Evolutionary conservation across 2,888 invertebrate genomes (phyloP), one percentile per base, ranked within the genome.

Genomic region (Crocallis elinguaria): DNA sequence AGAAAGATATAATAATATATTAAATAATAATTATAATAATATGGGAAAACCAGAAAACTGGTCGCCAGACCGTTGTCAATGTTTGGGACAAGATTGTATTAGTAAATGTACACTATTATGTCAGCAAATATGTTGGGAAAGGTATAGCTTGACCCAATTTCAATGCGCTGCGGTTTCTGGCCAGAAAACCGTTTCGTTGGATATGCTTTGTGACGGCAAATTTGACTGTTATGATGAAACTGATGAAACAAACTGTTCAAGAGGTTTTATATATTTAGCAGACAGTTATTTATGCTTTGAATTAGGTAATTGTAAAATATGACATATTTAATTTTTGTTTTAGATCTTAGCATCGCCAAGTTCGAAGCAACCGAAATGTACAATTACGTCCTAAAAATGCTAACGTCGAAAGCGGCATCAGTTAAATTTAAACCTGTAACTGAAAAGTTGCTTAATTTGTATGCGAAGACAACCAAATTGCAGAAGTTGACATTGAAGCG

Each of bases 151-250:
- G 42, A 60, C 62, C 11, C 71, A 69, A 27, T 85, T 77, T 77
- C 57, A 56, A n/a, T 90, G 90, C 57, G 60, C 71, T 37, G 73
- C 85, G 5, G 49, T 80, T 3, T 70, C 67, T 23, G 71, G 69
- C 0, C 61, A 64, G 0, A 61, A 60, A 9, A 69, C 67, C 35
- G 66, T 89, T 5, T 41, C 78, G 1, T 38, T 89, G 9, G 73
- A 82, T 59, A 57, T 64, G 1, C 36, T 89, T 29, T 89, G 90
- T 58, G 88, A 90, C 53, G 89, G 90, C 0, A 88, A 86, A 79
- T 55, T 79, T 11, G 90, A 90, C 52, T 90, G 90, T 60, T 75
- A 67, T 43, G 86, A 88, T 62, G 81, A 85, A 66, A 71, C 75
- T 19, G 90, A 90, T 63, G 90, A 90, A 68, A 62, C 21, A 16